Evolutionary conservation across 2,797 vertebrate genomes (phyloP).

Genomic region (Loriculus beryllinus): DNA sequence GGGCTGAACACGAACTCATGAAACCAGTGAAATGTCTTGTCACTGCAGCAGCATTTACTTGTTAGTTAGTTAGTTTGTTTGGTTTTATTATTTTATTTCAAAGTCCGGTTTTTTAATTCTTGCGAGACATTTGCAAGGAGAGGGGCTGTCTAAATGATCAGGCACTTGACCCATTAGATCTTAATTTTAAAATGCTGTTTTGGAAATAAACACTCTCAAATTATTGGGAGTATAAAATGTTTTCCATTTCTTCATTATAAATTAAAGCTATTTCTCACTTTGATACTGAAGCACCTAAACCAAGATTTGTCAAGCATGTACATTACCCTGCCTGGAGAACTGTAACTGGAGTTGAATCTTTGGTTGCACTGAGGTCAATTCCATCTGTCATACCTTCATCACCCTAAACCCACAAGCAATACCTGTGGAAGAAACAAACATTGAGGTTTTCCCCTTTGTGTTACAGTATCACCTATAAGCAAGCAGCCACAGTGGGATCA

Average conservation of each 20-base stretch:
- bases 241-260: neutral
- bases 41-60: neutral
- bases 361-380: neutral
- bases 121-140: neutral
- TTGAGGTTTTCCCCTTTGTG: neutral
- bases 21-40: neutral
- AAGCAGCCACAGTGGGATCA: neutral
- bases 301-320: neutral
- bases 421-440: neutral
- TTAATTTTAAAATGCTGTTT: neutral
- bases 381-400: neutral
- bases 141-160: neutral
- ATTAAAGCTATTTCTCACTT: neutral
- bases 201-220: neutral
- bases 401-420: neutral
- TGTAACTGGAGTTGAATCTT: neutral
- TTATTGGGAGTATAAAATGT: neutral
- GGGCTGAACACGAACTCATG: neutral
- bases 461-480: neutral
- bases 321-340: neutral
- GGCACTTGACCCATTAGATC: neutral
- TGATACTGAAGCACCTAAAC: neutral
- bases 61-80: too few relatives aligned
- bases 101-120: neutral
- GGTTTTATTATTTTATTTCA: neutral